These are phyloP conservation scores for Polydrusus pterygomalis DNA, from an alignment of 2,888 invertebrate genomes.

Conservation along the genomic window DNA sequence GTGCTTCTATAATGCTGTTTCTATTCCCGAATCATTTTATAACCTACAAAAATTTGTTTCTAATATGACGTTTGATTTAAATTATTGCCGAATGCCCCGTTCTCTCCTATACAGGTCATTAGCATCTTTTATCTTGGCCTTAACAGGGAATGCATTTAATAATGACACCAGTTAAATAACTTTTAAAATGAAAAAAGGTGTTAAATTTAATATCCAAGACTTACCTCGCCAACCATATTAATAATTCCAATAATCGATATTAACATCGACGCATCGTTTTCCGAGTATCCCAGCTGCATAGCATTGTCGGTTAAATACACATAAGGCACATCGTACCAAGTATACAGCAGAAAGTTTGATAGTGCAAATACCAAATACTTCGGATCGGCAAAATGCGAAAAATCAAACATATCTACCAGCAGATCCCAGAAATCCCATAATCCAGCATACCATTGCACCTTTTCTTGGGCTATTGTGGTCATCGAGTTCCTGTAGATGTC, in stretches of 20 bases:
- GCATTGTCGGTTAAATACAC: constrained; percentile 91
- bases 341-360: constrained; percentile 92
- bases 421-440: constrained; percentile 87
- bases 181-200: too few species aligned
- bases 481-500: constrained; percentile 92
- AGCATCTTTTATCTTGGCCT: too few species aligned
- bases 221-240: constrained; percentile 92
- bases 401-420: constrained; percentile 85
- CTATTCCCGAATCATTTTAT: too few species aligned
- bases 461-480: constrained; percentile 89
- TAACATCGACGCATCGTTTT: constrained; percentile 85
- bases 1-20: too few species aligned
- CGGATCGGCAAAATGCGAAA: constrained; percentile 85
- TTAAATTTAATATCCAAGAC: constrained; percentile 59
- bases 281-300: constrained; percentile 77
- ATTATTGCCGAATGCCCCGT: too few species aligned
- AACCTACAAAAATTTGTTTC: too few species aligned
- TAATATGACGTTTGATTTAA: too few species aligned
- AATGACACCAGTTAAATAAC: too few species aligned
- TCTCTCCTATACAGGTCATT: too few species aligned
- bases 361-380: constrained; percentile 86
- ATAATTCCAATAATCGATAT: constrained; percentile 91
- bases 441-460: constrained; percentile 83
- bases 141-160: too few species aligned
- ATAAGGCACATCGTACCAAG: constrained; percentile 95